Percentiles rank a stretch among this genome's conserved stretches.
Conservation (phyloP, 2,113 vertebrate species). For the Protobothrops mucrosquamatus region DNA sequence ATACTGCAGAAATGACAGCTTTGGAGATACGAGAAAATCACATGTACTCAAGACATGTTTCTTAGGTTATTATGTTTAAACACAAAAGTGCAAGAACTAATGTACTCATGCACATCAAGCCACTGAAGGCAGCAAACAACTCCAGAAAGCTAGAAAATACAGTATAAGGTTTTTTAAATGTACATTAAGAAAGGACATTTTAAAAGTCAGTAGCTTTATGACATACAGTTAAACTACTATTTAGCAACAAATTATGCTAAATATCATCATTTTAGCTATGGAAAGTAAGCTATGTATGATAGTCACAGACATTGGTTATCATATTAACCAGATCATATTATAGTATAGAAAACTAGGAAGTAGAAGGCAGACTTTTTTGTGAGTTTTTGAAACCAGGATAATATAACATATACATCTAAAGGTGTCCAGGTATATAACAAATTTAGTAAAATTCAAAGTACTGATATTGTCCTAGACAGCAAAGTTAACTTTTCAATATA, state of each 20-base stretch:
- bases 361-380: background rate
- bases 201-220: constrained; percentile 22
- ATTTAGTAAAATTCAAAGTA: background rate
- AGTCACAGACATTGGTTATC: background rate
- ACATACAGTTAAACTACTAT: background rate
- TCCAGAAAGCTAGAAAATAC: constrained; percentile 66
- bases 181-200: constrained; percentile 9
- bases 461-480: background rate
- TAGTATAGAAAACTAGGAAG: constrained; percentile 3
- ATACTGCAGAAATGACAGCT: constrained; percentile 50
- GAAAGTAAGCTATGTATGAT: background rate
- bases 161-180: constrained; percentile 39
- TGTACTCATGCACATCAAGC: constrained; percentile 60
- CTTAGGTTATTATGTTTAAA: constrained; percentile 65
- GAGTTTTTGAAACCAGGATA: background rate
- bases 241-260: background rate
- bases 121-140: constrained; percentile 62
- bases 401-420: background rate
- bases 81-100: constrained; percentile 60
- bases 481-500: background rate
- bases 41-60: constrained; percentile 62
- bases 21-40: constrained; percentile 48
- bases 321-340: background rate
- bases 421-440: background rate
- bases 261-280: background rate